Conservation (phyloP, 2,113 vertebrate genomes). For the Microtus montanus region DNA sequence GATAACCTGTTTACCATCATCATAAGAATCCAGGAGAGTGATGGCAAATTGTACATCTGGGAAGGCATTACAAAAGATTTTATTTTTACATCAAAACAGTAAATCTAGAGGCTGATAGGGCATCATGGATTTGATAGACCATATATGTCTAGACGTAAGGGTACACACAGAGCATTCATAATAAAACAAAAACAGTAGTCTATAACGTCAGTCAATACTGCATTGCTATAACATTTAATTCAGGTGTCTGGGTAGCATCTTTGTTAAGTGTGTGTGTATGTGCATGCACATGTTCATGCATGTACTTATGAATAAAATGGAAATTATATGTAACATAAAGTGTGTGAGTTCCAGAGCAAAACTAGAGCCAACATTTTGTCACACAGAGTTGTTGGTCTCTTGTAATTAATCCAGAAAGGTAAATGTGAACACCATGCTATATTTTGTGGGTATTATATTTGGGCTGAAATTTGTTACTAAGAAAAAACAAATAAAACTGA, state of each 20-base stretch:
- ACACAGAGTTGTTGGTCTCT: background rate
- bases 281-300: background rate
- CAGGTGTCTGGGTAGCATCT: background rate
- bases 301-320: background rate
- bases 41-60: no score
- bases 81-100: background rate
- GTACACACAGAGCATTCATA: background rate
- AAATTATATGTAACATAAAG: background rate
- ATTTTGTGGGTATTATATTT: background rate
- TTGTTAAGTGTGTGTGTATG: background rate
- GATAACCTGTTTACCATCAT: background rate
- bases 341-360: background rate
- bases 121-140: background rate
- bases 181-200: background rate
- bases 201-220: background rate
- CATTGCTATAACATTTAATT: background rate
- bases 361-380: background rate
- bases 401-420: conserved; percentile 20
- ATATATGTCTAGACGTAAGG: background rate
- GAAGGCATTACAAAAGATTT: background rate
- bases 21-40: background rate
- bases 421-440: background rate
- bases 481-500: conserved; percentile 22
- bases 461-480: background rate
- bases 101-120: background rate